Evolutionary conservation across 2,888 invertebrate species (phyloP).

Genomic region (Nemoura dubitans): DNA sequence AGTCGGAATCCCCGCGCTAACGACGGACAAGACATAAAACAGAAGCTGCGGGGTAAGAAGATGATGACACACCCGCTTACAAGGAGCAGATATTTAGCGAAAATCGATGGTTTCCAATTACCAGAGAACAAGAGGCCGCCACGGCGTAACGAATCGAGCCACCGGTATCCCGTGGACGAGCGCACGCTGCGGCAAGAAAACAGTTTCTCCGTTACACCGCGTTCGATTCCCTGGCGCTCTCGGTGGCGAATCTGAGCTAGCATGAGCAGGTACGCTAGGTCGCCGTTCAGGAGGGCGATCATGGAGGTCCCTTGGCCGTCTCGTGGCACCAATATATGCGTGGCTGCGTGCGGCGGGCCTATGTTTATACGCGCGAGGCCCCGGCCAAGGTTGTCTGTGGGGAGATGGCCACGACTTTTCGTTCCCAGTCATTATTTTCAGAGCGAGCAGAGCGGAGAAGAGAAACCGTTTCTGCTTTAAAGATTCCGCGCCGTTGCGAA

Average conservation of each 20-base stretch:
- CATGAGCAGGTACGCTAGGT: neutral
- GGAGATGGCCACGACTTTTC: slow-evolving; percentile 27
- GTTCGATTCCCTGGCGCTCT: neutral
- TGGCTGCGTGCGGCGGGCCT: neutral
- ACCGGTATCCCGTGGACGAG: neutral
- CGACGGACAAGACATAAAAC: neutral
- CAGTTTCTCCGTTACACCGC: neutral
- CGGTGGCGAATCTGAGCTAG: neutral
- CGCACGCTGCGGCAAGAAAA: neutral
- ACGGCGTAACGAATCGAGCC: neutral
- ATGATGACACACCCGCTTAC: neutral
- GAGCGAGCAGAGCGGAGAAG: slow-evolving; percentile 44
- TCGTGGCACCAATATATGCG: neutral
- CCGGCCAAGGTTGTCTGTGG: neutral
- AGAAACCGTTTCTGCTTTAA: slow-evolving; percentile 32
- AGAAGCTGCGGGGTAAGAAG: neutral
- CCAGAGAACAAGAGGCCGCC: neutral
- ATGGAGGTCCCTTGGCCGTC: neutral
- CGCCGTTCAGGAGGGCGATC: neutral
- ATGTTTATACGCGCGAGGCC: neutral
- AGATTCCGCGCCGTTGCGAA: slow-evolving; percentile 5
- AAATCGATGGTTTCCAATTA: slow-evolving; percentile 12
- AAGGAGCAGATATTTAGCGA: neutral
- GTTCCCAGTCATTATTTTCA: slow-evolving; percentile 44
- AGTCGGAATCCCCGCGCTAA: neutral